Evolutionary conservation across 1,140 invertebrate genomes (phyloP).

Genomic region (Myzus persicae): DNA sequence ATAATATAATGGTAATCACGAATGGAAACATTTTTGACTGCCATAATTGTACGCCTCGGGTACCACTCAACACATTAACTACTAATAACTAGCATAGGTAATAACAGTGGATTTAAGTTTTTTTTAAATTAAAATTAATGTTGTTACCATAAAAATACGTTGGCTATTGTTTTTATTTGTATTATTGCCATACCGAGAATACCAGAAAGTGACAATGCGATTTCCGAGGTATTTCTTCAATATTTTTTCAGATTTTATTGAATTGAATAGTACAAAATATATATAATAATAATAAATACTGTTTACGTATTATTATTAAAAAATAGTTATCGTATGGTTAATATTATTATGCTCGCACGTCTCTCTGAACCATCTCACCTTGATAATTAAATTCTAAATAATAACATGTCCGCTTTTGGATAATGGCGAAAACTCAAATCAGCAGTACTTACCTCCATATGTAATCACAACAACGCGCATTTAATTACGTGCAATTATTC

Average conservation of each 20-base stretch:
- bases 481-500: slow-evolving; percentile 18
- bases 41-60: neutral
- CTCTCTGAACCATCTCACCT: neutral
- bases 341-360: neutral
- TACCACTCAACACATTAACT: neutral
- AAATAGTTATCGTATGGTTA: neutral
- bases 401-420: slow-evolving; percentile 13
- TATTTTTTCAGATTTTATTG: neutral
- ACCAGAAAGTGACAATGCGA: neutral
- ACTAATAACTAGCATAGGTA: neutral
- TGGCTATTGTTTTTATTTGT: neutral
- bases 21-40: neutral
- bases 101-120: neutral
- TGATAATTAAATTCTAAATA: neutral
- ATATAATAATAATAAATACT: neutral
- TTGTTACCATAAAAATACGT: neutral
- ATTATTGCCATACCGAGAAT: neutral
- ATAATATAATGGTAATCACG: neutral
- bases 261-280: neutral
- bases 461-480: neutral
- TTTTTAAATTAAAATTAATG: neutral
- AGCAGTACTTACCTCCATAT: neutral
- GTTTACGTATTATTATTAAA: neutral
- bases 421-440: neutral
- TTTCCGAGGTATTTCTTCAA: neutral